Evolutionary conservation across 2,888 invertebrate genomes (phyloP).

Genomic region (Pseudoips prasinana): DNA sequence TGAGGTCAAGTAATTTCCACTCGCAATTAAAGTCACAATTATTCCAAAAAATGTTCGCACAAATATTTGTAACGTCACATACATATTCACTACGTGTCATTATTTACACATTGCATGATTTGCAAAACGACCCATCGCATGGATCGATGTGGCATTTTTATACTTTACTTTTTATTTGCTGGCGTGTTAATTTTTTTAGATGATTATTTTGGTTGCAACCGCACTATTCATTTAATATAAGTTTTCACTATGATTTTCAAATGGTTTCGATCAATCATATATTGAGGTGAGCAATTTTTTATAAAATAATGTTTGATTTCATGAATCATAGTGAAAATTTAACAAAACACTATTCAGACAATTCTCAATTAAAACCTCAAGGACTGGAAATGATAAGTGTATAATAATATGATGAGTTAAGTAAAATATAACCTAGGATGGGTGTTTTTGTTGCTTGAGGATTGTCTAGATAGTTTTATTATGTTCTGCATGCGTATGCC

Average conservation of each 20-base stretch:
- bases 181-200: slow-evolving; percentile 33
- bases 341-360: slow-evolving; percentile 32
- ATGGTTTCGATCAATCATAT: too few relatives aligned
- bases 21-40: slow-evolving; percentile 29
- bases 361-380: slow-evolving; percentile 14
- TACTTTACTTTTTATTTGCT: slow-evolving; percentile 40
- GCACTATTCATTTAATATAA: slow-evolving; percentile 39
- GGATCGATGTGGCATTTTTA: slow-evolving; percentile 45
- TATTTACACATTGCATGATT: slow-evolving; percentile 50
- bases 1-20: slow-evolving; percentile 35
- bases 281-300: too few relatives aligned
- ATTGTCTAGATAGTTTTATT: slow-evolving; percentile 45
- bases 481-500: slow-evolving; percentile 70
- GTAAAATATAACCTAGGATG: too few relatives aligned
- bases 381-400: too few relatives aligned
- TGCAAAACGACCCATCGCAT: slow-evolving; percentile 48
- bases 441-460: too few relatives aligned
- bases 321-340: slow-evolving; percentile 34
- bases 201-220: slow-evolving; percentile 41
- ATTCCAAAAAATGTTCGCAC: slow-evolving; percentile 27
- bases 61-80: slow-evolving; percentile 32
- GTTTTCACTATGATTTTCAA: slow-evolving; percentile 43
- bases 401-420: too few relatives aligned
- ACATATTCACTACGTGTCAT: slow-evolving; percentile 37
- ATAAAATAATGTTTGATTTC: too few relatives aligned